Base-by-base conservation (phyloP, 2,888 invertebrate species). In the Mythimna loreyi region DNA sequence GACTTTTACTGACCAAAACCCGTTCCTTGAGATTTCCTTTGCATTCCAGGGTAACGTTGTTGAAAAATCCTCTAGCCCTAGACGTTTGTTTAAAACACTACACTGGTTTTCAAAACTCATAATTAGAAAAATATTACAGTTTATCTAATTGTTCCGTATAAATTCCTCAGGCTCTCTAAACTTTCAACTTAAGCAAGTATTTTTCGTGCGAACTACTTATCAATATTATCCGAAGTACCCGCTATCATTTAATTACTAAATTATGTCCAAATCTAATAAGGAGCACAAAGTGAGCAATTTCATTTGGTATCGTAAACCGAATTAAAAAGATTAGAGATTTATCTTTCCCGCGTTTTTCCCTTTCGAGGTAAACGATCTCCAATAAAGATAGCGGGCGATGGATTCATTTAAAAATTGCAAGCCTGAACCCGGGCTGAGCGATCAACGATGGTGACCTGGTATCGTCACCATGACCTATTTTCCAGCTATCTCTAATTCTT, bases 351-450 rank as follows among this genome's bases (percentile, higher is more conserved):
- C 56, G 30, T 53, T 75, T 79, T 68, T 47, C 52, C 57, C 28
- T 67, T 47, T 50, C 50, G 33, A 67, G 56, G 80, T 62, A 60
- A 74, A 67, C 55, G 80, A 79, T 76, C 80, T 62, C 33, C 43
- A 68, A 75, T 79, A 75, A 68, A 76, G 75, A 76, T 80, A 76
- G n/a, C 47, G 25, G 19, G 40, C 49, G 30, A 56, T 21, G 53
- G 55, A 50, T 62, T 65, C 33, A 80, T 75, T 77, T 58, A 65
- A 77, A 77, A 77, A 75, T 64, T 75, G 61, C 80, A 75, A 73
- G 40, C 61, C 28, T 61, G 40, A 45, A 43, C n/a, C n/a, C n/a
- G n/a, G n/a, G n/a, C n/a, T n/a, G n/a, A n/a, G n/a, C 30, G 43
- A 36, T 50, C 19, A 62, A 33, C 63, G 49, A 40, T 4, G 21